Conservation (phyloP, 2,888 invertebrate species). For the Aricia artaxerxes region DNA sequence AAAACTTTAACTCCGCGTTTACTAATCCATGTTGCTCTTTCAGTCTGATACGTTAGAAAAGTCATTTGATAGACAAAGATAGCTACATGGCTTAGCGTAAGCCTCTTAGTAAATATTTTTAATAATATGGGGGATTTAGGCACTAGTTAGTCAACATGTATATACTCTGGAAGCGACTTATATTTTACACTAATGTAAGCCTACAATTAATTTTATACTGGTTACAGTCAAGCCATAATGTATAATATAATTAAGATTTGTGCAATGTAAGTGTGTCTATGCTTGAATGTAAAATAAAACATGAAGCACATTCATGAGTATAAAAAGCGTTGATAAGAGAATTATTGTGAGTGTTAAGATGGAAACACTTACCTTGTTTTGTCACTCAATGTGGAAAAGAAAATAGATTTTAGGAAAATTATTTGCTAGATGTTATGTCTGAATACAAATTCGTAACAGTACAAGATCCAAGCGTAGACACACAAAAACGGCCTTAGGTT, state of each 20-base stretch:
- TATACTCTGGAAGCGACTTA: constrained; percentile 13
- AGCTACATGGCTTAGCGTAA: background rate
- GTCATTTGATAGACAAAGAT: background rate
- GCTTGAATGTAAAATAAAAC: background rate
- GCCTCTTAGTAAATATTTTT: background rate
- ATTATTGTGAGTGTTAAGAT: background rate
- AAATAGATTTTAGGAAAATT: background rate
- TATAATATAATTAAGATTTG: constrained; percentile 10
- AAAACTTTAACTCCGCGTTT: background rate
- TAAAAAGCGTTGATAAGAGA: background rate
- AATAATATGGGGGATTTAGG: background rate
- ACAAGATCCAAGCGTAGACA: constrained; percentile 5
- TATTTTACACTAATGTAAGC: background rate
- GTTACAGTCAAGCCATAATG: background rate
- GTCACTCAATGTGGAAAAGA: background rate
- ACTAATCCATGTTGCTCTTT: background rate
- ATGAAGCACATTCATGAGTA: background rate
- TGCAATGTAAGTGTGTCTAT: background rate
- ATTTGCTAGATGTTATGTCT: background rate
- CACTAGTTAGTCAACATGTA: background rate
- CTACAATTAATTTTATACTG: constrained; percentile 9
- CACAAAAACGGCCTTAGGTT: background rate
- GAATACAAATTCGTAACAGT: background rate
- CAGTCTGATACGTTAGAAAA: background rate
- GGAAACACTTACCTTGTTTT: background rate